Evolutionary conservation across 2,113 vertebrate genomes (phyloP).

Genomic region (Podilymbus podiceps): DNA sequence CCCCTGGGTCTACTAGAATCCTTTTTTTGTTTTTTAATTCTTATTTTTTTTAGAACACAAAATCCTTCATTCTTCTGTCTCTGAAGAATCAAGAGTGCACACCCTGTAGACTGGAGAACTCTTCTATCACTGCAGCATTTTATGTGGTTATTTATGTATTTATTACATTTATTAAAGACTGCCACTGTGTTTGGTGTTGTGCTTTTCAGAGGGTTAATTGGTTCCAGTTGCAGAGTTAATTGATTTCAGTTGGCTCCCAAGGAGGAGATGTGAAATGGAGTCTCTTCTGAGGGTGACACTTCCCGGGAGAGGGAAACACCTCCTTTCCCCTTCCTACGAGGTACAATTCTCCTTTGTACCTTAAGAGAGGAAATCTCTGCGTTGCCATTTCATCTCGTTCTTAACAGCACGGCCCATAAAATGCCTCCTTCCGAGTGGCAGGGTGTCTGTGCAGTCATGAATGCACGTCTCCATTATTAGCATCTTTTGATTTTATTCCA

Average conservation of each 20-base stretch:
- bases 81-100: background rate
- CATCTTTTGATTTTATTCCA: background rate
- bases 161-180: background rate
- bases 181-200: background rate
- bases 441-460: background rate
- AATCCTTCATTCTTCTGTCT: rapidly evolving
- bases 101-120: background rate
- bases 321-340: background rate
- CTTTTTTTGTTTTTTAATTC: background rate
- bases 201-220: background rate
- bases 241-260: slow-evolving; percentile 24
- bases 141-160: background rate
- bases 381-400: background rate
- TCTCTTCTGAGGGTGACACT: background rate
- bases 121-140: background rate
- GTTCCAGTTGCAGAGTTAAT: slow-evolving; percentile 25
- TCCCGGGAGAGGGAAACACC: background rate
- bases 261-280: slow-evolving; percentile 22
- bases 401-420: background rate
- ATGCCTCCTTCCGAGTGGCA: background rate
- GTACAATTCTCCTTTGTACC: background rate
- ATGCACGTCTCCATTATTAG: background rate
- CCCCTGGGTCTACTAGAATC: background rate
- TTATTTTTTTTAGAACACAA: background rate
- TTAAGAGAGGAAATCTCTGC: background rate